Evolutionary conservation across 2,888 invertebrate species (phyloP).

Genomic region (Siphonodentalium dalli): DNA sequence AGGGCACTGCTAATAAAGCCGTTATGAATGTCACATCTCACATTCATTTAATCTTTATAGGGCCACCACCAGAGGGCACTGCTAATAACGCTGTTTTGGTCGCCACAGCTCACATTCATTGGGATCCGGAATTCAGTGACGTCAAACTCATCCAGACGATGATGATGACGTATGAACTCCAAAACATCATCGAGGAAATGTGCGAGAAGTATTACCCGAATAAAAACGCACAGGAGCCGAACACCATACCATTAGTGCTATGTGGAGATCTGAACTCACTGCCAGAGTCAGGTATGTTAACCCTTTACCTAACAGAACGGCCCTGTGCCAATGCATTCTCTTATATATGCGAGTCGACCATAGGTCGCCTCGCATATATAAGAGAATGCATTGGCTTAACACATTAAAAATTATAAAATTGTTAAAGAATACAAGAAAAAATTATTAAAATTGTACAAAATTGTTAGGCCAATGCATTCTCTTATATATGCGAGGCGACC

Average conservation of each 20-base stretch:
- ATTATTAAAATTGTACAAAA: too few species aligned
- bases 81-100: slow-evolving; percentile 75
- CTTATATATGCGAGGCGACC: too few species aligned
- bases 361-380: too few species aligned
- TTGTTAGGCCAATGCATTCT: too few species aligned
- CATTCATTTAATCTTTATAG: slow-evolving; percentile 78
- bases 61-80: slow-evolving; percentile 76
- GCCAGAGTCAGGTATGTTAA: slow-evolving; percentile 86
- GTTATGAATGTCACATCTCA: slow-evolving; percentile 97
- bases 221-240: slow-evolving; percentile 37
- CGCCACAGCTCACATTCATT: slow-evolving; percentile 98
- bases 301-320: too few species aligned
- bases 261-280: slow-evolving; percentile 99
- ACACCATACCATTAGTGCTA: slow-evolving; percentile 87
- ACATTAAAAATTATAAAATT: too few species aligned
- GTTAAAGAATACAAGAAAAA: too few species aligned
- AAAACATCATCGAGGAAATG: slow-evolving; percentile 70
- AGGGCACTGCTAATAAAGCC: slow-evolving; percentile 67
- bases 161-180: slow-evolving; percentile 96
- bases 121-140: slow-evolving; percentile 99
- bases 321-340: too few species aligned
- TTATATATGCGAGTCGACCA: too few species aligned
- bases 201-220: slow-evolving; percentile 29
- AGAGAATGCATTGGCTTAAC: too few species aligned
- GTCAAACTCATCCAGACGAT: slow-evolving; percentile 99